A percentile compares a stretch with the other conserved stretches of the same genome.
Evolutionary conservation across 2,113 vertebrate species (phyloP).

Genomic region (Vanacampus margaritifer): DNA sequence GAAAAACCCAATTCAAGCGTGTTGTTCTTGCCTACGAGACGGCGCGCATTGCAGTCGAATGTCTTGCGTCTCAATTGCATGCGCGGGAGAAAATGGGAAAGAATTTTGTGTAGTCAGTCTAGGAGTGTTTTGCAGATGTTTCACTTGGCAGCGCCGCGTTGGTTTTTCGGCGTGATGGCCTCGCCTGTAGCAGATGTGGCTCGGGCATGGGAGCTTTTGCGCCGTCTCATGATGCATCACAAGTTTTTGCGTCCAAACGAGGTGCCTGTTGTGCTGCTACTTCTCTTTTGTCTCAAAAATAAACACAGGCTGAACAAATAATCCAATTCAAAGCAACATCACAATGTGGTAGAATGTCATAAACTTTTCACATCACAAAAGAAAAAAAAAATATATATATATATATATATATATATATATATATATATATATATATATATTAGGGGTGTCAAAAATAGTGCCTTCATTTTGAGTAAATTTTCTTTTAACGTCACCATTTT

Average conservation of each 20-base stretch:
- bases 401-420: no score
- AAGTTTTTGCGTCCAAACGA: not conserved
- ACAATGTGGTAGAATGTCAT: no score
- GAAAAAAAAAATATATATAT: no score
- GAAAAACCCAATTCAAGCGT: not conserved
- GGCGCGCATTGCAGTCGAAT: not conserved
- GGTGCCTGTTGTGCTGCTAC: not conserved
- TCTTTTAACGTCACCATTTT: no score
- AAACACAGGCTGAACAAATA: no score
- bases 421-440: no score
- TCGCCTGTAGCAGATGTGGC: conserved; percentile 12
- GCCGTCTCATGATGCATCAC: conserved; percentile 31
- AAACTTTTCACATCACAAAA: no score
- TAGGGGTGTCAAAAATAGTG: no score
- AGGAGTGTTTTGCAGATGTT: conserved; percentile 9
- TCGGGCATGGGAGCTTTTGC: conserved; percentile 19
- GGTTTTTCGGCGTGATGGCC: conserved; percentile 9
- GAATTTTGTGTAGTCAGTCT: not conserved
- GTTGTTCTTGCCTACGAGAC: not conserved
- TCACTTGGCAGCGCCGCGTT: conserved; percentile 2
- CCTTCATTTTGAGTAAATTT: no score
- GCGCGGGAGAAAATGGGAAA: not conserved
- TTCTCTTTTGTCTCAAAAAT: not conserved
- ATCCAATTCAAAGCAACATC: no score
- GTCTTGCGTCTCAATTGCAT: not conserved